Evolutionary conservation across 2,888 invertebrate genomes (phyloP), one percentile per base, ranked within the genome.

Genomic region (Drosophila barbarae): DNA sequence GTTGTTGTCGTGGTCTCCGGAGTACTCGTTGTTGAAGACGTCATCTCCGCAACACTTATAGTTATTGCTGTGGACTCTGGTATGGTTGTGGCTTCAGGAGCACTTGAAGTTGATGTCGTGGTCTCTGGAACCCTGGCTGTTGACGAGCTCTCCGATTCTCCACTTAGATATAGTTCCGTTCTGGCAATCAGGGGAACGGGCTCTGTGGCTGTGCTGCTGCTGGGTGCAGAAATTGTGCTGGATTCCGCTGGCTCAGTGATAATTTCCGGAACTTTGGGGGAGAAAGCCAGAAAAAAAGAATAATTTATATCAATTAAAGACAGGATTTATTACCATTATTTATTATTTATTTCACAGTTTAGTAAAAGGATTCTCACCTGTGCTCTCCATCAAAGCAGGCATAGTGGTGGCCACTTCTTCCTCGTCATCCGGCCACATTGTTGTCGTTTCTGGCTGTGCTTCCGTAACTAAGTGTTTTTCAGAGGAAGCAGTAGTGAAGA

Each of bases 51-150:
- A 9, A 49, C 21, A n/a, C n/a, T 56, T 3, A 61, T 52, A 15
- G 68, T 64, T 8, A 64, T 64, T 13, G 47, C 69, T 8, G 60
- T 54, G 35, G 49, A 23, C 23, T 36, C 53, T 9, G 41, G 30
- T 23, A 13, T 15, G 44, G 38, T 35, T 9, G 47, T 41, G 12
- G 52, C 23, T 7, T 18, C 47, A 8, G 54, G 41, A 4, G 18
- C 23, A 4, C 42, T 64, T 0, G 56, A 53, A 13, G 30, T 41
- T 8, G 51, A 28, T 15, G 28, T 44, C 3, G 26, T 15, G 6
- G 15, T 28, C 3, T 26, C 42, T 1, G 26, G 42, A 42, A 5
- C 42, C 8, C 26, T 42, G 0, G 47, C 34, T 6, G 49, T 44
- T 8, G 47, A 32, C 8, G 51, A 21, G 12, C 13, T 21, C 8